Conservation (phyloP, 2,888 invertebrate species). For the Ichneumoninae sp. region DNA sequence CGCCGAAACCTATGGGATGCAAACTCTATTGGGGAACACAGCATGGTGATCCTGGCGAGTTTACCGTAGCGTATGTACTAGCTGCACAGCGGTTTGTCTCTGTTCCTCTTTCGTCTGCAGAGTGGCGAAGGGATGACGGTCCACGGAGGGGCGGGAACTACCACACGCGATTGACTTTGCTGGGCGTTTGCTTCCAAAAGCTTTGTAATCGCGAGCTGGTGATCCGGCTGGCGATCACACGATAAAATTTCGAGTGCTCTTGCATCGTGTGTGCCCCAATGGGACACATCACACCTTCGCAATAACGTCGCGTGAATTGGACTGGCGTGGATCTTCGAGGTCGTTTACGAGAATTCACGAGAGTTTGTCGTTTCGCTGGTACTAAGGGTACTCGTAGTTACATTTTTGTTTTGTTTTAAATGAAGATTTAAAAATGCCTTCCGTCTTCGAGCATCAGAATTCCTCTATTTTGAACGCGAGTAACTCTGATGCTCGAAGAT, state of each 20-base stretch:
- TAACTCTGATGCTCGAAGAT: too few relatives aligned
- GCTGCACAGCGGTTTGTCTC: constrained; percentile 50
- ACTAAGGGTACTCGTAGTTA: not conserved
- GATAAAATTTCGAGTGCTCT: constrained; percentile 3
- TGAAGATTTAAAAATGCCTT: not conserved
- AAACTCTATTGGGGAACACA: constrained; percentile 30
- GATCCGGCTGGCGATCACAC: constrained; percentile 3
- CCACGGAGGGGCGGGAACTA: constrained; percentile 37
- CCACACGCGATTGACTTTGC: constrained; percentile 54
- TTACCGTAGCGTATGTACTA: constrained; percentile 46
- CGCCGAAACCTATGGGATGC: constrained; percentile 44
- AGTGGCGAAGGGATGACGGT: constrained; percentile 22
- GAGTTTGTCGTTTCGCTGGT: not conserved
- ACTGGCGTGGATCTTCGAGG: not conserved
- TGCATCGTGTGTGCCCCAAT: not conserved
- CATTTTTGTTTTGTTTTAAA: too few relatives aligned
- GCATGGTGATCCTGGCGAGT: constrained; percentile 41
- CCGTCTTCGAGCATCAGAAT: not conserved
- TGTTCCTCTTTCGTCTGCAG: constrained; percentile 46
- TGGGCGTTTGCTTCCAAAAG: constrained; percentile 12
- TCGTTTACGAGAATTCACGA: not conserved
- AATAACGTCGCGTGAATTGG: not conserved
- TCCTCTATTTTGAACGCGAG: not conserved
- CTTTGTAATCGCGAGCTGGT: constrained; percentile 9
- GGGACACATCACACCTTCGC: not conserved